Percentiles rank a stretch among this genome's conserved stretches.
phyloP scores from a whole-genome alignment of 2,888 invertebrate species.

The Sialis lutaria region DNA sequence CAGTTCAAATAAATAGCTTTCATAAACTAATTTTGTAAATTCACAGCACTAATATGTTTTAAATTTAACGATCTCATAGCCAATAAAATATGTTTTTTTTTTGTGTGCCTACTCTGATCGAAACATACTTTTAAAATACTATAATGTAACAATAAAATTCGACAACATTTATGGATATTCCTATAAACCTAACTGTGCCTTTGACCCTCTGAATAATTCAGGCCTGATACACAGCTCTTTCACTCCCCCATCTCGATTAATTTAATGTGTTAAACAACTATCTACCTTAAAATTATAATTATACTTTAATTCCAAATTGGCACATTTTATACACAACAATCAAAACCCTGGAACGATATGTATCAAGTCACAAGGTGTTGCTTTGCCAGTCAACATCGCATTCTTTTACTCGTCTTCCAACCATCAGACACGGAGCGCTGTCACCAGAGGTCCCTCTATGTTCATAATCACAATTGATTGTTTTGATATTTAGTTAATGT shows the following conservation, averaged over 20 bases:
- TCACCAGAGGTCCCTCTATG: too few relatives aligned
- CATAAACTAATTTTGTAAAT: slow-evolving; percentile 5
- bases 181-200: too few relatives aligned
- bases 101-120: slow-evolving; percentile 6
- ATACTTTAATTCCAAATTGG: slow-evolving; percentile 17
- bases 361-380: slow-evolving; percentile 18
- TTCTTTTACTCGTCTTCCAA: too few relatives aligned
- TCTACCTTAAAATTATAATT: slow-evolving; percentile 6
- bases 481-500: too few relatives aligned
- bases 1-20: slow-evolving; percentile 4
- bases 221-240: too few relatives aligned
- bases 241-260: too few relatives aligned
- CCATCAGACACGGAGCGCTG: too few relatives aligned
- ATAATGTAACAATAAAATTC: slow-evolving; percentile 5
- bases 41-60: slow-evolving; percentile 7
- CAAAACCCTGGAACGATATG: slow-evolving; percentile 30
- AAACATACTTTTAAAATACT: slow-evolving; percentile 6
- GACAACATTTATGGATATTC: slow-evolving; percentile 3
- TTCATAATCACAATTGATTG: too few relatives aligned
- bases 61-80: slow-evolving; percentile 4
- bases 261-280: slow-evolving; percentile 2
- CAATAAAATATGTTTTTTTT: slow-evolving; percentile 3
- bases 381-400: not conserved
- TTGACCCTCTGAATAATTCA: too few relatives aligned
- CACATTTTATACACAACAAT: slow-evolving; percentile 27